Evolutionary conservation across 2,797 vertebrate species (phyloP), one percentile per base, ranked within the genome.

Genomic region (Gymnothorax reevesii): DNA sequence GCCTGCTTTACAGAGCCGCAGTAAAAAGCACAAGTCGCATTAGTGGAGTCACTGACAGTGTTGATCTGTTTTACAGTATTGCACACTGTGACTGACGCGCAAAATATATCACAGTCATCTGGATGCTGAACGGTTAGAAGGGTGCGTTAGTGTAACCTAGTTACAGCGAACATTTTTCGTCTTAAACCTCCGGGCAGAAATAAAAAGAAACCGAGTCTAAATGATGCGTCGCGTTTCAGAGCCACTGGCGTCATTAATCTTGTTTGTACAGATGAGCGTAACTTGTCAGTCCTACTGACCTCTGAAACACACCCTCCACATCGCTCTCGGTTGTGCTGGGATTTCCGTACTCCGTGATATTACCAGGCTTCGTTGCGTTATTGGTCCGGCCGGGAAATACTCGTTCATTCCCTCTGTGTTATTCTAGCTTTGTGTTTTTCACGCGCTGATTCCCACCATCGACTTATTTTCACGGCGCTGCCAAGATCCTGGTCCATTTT

Each of bases 81-180:
- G 84, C 84, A 69, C 86, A 62, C 2, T 73, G 25, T 89, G 88
- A 85, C 87, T 91, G 89, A 89, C 87, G 64, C 89, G 83, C 84
- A 22, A 90, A 86, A 84, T 82, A 82, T 90, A 82, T 83, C 77
- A 89, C 90, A 88, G 86, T 83, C 75, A 85, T 64, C 84, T 71
- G 83, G 71, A 83, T 27, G 42, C 75, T 17, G 57, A 83, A 86
- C 82, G 27, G 49, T 22, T 54, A 64, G 15, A 54, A 17, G 55
- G 62, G 79, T 57, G 25, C 17, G 10, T 25, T 27, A 9, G 25
- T 8, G 10, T 27, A 13, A 27, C 71, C 66, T 69, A 25, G 20
- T n/a, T 6, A 33, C 4, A 17, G 9, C 75, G 3, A 5, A 22
- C 49, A 9, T 7, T 54, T 49, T 17, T 42, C 22, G 42, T 54